Base-by-base conservation (phyloP, 1,140 invertebrate species). In the Drosophila pachea region DNA sequence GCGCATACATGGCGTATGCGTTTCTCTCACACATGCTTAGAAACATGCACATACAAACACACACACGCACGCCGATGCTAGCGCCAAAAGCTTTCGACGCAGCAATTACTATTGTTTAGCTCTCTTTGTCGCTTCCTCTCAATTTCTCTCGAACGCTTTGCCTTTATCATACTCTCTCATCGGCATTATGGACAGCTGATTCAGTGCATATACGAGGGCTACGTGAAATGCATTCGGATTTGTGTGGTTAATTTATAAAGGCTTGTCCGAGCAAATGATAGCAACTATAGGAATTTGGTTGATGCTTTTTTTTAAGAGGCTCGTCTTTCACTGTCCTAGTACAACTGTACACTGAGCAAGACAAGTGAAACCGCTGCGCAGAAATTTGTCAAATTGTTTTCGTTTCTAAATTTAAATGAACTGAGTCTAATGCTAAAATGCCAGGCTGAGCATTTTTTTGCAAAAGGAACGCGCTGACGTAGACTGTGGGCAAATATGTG, bases 391-490 rank as follows among this genome's bases (percentile, higher is more conserved):
- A 73, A 79, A 83, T 79, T 64, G 53, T 72, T 76, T 79, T 63
- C 52, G 65, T 64, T 36, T 65, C 79, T 83, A 83, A 79, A 76
- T 76, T 76, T 83, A 83, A 83, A 79, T 74, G 76, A 84, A 76
- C 79, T 54, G 53, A 73, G 68, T 55, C 59, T n/a, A 73, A 62
- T 64, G 48, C 55, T 60, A 53, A 69, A 64, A 63, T 63, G 45
- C 35, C 35, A 54, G 9, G 14, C 32, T 59, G 11, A 45, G 9
- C 3, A 43, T 58, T 14, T 47, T 47, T 43, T 65, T 38, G 43
- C 43, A 56, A 61, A 61, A 54, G 42, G 29, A 70, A 66, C 38
- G 38, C 55, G 47, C 65, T 68, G 65, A 72, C 69, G 69, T 67
- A 72, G 29, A 59, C 62, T 33, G 8, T 35, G 31, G 40, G 14